These are phyloP conservation scores for Sesia apiformis DNA, from an alignment of 2,888 invertebrate genomes.

Conservation along the genomic window DNA sequence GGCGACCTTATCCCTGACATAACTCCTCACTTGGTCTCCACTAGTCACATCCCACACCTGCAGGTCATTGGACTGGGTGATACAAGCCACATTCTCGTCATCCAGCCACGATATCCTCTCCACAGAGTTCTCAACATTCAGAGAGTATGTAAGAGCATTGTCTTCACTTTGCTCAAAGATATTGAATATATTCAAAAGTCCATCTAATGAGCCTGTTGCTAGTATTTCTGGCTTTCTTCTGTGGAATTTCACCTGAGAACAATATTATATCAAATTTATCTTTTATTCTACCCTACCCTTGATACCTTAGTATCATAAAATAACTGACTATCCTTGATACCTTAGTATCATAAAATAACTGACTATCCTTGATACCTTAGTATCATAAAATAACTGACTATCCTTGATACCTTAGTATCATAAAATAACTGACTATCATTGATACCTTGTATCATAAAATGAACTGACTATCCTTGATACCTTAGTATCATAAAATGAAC, in stretches of 20 bases:
- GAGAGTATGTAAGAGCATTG: conserved; percentile 83
- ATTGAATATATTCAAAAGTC: conserved; percentile 89
- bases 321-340: too few species aligned
- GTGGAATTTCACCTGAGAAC: conserved; percentile 79
- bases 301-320: too few species aligned
- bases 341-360: too few species aligned
- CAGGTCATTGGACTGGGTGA: conserved; percentile 82
- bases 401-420: too few species aligned
- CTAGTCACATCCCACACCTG: conserved; percentile 78
- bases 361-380: too few species aligned
- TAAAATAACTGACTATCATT: too few species aligned
- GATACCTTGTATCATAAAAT: too few species aligned
- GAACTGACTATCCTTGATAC: too few species aligned
- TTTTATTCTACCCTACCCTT: too few species aligned
- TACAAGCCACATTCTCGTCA: conserved; percentile 70
- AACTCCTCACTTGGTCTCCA: conserved; percentile 74
- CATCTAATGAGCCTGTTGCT: conserved; percentile 87
- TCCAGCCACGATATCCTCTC: conserved; percentile 76
- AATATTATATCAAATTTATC: too few species aligned
- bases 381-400: too few species aligned
- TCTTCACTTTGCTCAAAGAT: conserved; percentile 83
- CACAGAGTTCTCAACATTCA: conserved; percentile 87
- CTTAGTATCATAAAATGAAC: too few species aligned
- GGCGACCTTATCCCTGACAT: conserved; percentile 75
- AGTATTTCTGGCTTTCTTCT: conserved; percentile 77